Evolutionary conservation across 2,113 vertebrate genomes (phyloP).

Genomic region (Felis chaus): DNA sequence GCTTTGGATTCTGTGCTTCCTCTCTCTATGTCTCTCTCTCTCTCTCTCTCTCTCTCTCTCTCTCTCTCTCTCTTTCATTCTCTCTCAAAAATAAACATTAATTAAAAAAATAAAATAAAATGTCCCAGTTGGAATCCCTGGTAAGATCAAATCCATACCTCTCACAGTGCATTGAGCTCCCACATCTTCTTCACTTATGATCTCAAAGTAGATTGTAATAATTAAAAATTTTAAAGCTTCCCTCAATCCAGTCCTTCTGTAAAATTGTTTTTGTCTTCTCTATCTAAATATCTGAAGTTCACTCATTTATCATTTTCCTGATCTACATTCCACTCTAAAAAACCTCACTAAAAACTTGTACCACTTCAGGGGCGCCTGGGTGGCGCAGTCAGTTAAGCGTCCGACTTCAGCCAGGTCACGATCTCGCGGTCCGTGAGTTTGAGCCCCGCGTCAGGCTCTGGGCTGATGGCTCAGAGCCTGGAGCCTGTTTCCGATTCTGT

Average conservation of each 20-base stretch:
- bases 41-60: too few relatives aligned
- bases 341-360: not conserved
- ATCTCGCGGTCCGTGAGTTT: too few relatives aligned
- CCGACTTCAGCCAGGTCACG: too few relatives aligned
- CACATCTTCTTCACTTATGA: not conserved
- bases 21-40: too few relatives aligned
- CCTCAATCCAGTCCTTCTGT: not conserved
- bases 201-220: not conserved
- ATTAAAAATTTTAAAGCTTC: not conserved
- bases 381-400: too few relatives aligned
- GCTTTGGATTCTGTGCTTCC: too few relatives aligned
- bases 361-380: not conserved
- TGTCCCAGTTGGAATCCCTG: not conserved
- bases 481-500: too few relatives aligned
- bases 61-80: too few relatives aligned
- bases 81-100: too few relatives aligned
- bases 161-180: not conserved
- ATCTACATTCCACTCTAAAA: not conserved
- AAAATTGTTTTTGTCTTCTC: not conserved
- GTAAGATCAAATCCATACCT: not conserved
- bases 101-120: not conserved
- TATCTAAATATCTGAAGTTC: not conserved
- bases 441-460: too few relatives aligned
- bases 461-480: too few relatives aligned
- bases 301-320: not conserved